Evolutionary conservation across 2,797 vertebrate species (phyloP).

Genomic region (Clarias laeviceps): DNA sequence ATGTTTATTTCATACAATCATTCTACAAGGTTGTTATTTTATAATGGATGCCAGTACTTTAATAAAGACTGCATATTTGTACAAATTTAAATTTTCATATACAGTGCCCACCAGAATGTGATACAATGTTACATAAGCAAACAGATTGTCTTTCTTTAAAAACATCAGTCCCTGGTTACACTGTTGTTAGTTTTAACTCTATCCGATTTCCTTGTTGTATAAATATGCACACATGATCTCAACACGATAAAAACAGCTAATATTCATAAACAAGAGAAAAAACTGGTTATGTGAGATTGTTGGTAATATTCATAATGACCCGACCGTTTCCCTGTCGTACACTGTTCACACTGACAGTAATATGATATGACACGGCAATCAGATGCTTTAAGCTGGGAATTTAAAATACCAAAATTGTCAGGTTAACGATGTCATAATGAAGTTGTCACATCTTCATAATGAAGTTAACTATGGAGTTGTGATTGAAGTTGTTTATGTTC

Average conservation of each 20-base stretch:
- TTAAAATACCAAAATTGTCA: neutral
- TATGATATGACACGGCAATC: neutral
- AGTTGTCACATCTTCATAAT: no score
- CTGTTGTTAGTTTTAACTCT: neutral
- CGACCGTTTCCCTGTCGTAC: neutral
- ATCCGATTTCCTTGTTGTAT: neutral
- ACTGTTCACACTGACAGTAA: neutral
- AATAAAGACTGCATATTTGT: no score
- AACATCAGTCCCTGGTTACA: neutral
- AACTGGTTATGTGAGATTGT: neutral
- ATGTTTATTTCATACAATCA: neutral
- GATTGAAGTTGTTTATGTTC: neutral
- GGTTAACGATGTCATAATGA: no score
- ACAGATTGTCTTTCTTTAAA: neutral
- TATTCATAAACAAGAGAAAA: neutral
- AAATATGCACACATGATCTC: neutral
- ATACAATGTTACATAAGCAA: neutral
- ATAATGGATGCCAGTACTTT: no score
- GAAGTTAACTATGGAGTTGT: neutral
- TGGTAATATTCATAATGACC: neutral
- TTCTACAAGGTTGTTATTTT: neutral
- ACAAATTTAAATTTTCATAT: neutral
- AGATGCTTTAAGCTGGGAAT: neutral
- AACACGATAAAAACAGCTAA: neutral
- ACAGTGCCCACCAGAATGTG: neutral